A percentile compares a stretch with the other conserved stretches of the same genome.
Conservation (phyloP, 2,888 invertebrate genomes). For the Melieria omissa region DNA sequence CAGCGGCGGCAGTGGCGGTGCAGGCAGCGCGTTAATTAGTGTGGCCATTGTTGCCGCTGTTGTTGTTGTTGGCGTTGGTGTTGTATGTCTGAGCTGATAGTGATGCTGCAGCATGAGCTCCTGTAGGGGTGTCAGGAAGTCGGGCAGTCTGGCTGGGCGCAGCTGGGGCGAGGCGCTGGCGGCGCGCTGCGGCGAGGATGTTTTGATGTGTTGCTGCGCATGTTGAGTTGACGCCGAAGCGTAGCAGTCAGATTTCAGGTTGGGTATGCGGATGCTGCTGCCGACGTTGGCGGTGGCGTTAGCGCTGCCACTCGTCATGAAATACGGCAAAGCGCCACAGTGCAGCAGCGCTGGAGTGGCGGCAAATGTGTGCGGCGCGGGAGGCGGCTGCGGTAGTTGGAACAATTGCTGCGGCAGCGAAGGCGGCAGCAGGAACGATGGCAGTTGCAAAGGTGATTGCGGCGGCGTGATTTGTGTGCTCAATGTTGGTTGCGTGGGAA, state of each 20-base stretch:
- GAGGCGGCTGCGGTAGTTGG: constrained; percentile 26
- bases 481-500: too few relatives aligned
- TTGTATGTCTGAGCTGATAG: constrained; percentile 49
- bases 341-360: neutral
- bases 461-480: constrained; percentile 43
- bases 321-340: neutral
- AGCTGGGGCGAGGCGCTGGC: constrained; percentile 24
- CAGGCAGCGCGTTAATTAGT: constrained; percentile 39
- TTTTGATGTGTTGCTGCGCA: neutral
- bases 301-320: constrained; percentile 1
- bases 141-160: constrained; percentile 46
- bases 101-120: constrained; percentile 58
- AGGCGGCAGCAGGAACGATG: constrained; percentile 40
- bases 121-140: constrained; percentile 58
- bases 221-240: neutral
- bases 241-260: neutral
- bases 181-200: neutral
- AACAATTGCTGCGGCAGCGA: constrained; percentile 38
- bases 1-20: constrained; percentile 31
- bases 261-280: constrained; percentile 20
- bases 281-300: constrained; percentile 13
- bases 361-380: neutral
- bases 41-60: constrained; percentile 29
- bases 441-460: constrained; percentile 39
- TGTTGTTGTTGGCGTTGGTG: constrained; percentile 23